Evolutionary conservation across 2,888 invertebrate species (phyloP).

Genomic region (Nephrotoma appendiculata): DNA sequence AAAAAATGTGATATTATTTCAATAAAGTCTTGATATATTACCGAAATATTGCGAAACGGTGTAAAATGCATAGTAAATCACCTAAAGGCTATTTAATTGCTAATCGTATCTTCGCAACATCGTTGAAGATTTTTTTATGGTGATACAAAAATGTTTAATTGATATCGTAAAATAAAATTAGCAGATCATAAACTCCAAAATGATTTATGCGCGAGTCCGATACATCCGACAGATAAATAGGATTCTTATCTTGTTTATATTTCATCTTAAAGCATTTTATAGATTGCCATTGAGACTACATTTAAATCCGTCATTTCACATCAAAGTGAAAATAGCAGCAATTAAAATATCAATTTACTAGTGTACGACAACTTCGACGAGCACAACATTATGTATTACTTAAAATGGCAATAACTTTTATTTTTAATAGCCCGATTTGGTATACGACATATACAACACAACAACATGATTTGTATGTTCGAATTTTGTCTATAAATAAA

Average conservation of each 20-base stretch:
- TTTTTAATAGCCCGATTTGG: not conserved
- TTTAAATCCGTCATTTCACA: not conserved
- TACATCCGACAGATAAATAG: no score
- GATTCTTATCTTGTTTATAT: not conserved
- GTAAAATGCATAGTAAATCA: not conserved
- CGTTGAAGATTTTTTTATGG: not conserved
- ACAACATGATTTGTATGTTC: not conserved
- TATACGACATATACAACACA: not conserved
- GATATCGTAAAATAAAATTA: not conserved
- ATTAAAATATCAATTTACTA: not conserved
- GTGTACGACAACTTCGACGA: not conserved
- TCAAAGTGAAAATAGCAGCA: not conserved
- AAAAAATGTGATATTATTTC: not conserved
- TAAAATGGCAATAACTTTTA: not conserved
- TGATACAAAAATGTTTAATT: not conserved
- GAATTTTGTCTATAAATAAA: not conserved
- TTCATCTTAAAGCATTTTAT: not conserved
- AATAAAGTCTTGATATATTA: not conserved
- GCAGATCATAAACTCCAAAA: not conserved
- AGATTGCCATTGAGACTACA: not conserved
- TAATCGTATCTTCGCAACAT: not conserved
- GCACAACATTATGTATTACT: not conserved
- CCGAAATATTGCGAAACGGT: not conserved
- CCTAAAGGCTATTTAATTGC: not conserved
- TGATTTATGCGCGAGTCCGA: not conserved